Percentiles rank a stretch among this genome's conserved stretches.
phyloP scores from a whole-genome alignment of 1,140 invertebrate genomes.

The Monochamus saltuarius region DNA sequence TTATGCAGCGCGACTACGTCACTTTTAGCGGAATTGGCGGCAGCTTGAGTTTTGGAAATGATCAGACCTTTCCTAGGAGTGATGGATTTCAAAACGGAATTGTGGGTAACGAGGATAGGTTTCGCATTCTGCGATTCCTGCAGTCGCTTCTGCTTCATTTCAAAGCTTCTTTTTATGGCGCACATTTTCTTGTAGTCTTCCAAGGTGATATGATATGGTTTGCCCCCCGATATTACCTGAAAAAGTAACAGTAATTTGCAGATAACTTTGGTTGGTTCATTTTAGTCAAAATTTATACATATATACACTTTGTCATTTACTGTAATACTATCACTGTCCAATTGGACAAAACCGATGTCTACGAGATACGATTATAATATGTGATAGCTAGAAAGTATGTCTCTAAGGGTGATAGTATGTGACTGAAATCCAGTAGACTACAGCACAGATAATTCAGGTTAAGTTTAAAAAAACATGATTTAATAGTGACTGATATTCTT shows the following conservation, averaged over 20 bases:
- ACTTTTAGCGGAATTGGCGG: constrained; percentile 6
- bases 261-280: too few relatives aligned
- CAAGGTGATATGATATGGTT: constrained; percentile 67
- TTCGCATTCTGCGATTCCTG: constrained; percentile 35
- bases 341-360: too few relatives aligned
- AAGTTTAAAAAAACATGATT: too few relatives aligned
- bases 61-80: constrained; percentile 36
- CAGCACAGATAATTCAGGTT: too few relatives aligned
- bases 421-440: too few relatives aligned
- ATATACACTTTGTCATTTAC: too few relatives aligned
- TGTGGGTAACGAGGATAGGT: constrained; percentile 23
- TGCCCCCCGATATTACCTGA: constrained; percentile 65
- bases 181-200: constrained; percentile 72
- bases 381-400: too few relatives aligned
- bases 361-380: too few relatives aligned
- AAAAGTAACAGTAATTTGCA: constrained; percentile 9
- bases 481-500: too few relatives aligned
- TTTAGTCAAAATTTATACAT: too few relatives aligned
- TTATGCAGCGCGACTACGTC: constrained; percentile 30
- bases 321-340: too few relatives aligned
- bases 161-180: constrained; percentile 60
- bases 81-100: constrained; percentile 42
- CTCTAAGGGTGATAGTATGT: too few relatives aligned
- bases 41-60: constrained; percentile 37
- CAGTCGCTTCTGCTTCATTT: constrained; percentile 59